A percentile compares a stretch with the other conserved stretches of the same genome.
Conservation (phyloP, 1,140 invertebrate species). For the Musca vetustissima region DNA sequence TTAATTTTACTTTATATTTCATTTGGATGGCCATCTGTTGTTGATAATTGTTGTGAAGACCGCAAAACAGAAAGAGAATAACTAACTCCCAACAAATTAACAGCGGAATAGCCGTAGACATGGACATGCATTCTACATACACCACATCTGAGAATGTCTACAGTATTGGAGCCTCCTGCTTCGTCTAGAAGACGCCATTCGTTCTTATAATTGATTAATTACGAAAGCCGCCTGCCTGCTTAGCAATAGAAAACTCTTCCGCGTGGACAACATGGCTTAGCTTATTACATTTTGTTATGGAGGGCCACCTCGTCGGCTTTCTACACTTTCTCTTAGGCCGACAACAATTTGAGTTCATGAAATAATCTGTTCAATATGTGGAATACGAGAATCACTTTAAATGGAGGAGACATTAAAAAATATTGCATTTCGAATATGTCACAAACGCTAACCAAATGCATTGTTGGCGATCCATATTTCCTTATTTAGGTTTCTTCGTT, state of each 20-base stretch:
- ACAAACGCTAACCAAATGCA: not conserved
- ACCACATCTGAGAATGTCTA: not conserved
- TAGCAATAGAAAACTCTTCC: not conserved
- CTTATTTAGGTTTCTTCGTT: conserved; percentile 3
- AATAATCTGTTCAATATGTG: not conserved
- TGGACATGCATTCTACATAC: conserved; percentile 3
- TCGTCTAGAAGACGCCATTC: conserved; percentile 15
- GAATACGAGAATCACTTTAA: conserved; percentile 6
- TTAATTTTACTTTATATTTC: conserved; percentile 3
- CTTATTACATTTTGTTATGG: too few relatives aligned
- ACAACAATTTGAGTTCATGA: too few relatives aligned
- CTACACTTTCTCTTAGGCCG: too few relatives aligned
- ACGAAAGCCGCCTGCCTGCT: not conserved
- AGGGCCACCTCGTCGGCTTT: too few relatives aligned
- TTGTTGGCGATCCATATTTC: conserved; percentile 19
- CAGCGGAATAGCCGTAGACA: not conserved
- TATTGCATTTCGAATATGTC: conserved; percentile 11
- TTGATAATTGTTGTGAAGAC: not conserved
- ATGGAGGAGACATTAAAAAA: not conserved
- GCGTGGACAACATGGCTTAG: not conserved
- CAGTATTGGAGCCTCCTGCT: not conserved
- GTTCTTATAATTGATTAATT: conserved; percentile 19
- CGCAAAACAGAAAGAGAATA: not conserved
- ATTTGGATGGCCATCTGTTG: not conserved
- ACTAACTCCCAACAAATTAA: too few relatives aligned